These are phyloP conservation scores for Rhyacophila evoluta DNA, from an alignment of 2,888 invertebrate species.

Conservation along the genomic window DNA sequence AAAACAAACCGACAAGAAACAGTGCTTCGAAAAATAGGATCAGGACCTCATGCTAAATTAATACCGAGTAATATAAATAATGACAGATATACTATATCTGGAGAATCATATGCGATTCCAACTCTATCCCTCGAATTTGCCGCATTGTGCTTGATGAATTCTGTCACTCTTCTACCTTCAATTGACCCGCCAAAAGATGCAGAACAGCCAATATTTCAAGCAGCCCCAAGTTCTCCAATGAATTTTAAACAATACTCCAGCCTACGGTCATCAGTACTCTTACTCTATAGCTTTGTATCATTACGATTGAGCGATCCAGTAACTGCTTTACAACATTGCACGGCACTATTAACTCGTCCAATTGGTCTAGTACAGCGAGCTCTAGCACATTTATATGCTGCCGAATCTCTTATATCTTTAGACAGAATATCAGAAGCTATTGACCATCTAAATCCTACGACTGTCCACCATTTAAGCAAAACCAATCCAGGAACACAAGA, in stretches of 20 bases:
- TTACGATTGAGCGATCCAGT: conserved; percentile 87
- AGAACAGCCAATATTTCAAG: conserved; percentile 62
- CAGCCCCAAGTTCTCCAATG: conserved; percentile 75
- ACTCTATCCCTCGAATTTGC: conserved; percentile 92
- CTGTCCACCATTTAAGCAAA: conserved; percentile 71
- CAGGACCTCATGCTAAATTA: conserved; percentile 64
- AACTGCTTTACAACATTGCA: conserved; percentile 82
- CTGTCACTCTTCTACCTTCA: conserved; percentile 77
- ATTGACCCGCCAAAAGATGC: conserved; percentile 64
- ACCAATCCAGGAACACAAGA: conserved; percentile 66
- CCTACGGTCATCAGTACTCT: conserved; percentile 76
- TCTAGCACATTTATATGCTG: conserved; percentile 89
- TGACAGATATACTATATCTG: conserved; percentile 66
- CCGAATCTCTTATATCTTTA: conserved; percentile 86
- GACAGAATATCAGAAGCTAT: conserved; percentile 88
- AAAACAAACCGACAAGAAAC: conserved; percentile 68
- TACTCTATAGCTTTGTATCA: conserved; percentile 84
- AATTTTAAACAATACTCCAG: conserved; percentile 72
- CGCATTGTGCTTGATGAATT: conserved; percentile 88
- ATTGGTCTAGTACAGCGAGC: conserved; percentile 74
- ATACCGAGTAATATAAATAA: conserved; percentile 44
- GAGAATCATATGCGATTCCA: conserved; percentile 87
- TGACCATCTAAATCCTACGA: conserved; percentile 83
- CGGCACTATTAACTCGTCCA: conserved; percentile 78
- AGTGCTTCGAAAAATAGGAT: conserved; percentile 65